Percentiles rank a stretch among this genome's conserved stretches.
phyloP scores from a whole-genome alignment of 2,888 invertebrate species.

The Drosophila leonis region DNA sequence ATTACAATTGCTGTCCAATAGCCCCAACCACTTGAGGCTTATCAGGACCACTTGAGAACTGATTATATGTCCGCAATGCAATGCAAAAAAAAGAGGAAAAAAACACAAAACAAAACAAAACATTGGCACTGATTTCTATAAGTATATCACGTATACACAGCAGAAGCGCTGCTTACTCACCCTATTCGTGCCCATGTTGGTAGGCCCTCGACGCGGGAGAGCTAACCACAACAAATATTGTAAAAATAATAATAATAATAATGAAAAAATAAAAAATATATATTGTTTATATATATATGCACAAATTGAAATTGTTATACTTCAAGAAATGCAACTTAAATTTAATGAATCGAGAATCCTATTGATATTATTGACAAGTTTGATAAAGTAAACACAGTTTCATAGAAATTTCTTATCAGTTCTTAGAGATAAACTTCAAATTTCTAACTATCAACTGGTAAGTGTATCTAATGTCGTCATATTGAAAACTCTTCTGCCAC shows the following conservation, averaged over 20 bases:
- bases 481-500: not conserved
- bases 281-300: no score
- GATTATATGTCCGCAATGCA: constrained; percentile 23
- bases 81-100: constrained; percentile 11
- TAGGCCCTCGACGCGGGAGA: not conserved
- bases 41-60: constrained; percentile 44
- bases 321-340: not conserved
- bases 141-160: constrained; percentile 21
- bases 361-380: not conserved
- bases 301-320: not conserved
- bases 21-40: constrained; percentile 38
- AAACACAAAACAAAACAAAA: constrained; percentile 12
- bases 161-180: not conserved
- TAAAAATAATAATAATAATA: not conserved
- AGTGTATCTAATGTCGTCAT: constrained; percentile 4
- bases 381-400: not conserved
- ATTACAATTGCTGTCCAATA: constrained; percentile 27
- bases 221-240: not conserved
- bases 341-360: not conserved
- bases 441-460: not conserved
- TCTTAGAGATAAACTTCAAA: no score
- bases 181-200: not conserved
- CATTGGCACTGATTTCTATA: constrained; percentile 34
- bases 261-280: not conserved
- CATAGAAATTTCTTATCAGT: not conserved